phyloP scores from a whole-genome alignment of 2,113 vertebrate genomes.

The Chionomys nivalis region DNA sequence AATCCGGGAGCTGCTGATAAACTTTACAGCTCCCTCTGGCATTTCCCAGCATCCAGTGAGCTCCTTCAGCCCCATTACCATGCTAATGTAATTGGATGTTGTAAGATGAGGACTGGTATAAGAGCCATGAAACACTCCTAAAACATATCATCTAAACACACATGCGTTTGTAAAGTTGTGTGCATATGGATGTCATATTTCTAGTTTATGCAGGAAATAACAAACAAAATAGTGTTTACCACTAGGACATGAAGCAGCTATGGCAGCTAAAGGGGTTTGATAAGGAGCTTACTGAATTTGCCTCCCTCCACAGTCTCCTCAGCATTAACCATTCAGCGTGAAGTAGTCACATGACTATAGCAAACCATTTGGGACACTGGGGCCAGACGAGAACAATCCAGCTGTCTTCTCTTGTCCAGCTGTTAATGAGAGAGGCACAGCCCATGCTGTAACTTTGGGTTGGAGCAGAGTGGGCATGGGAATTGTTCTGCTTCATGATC shows the following conservation, averaged over 20 bases:
- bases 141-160: neutral
- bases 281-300: neutral
- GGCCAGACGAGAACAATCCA: neutral
- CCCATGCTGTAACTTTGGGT: neutral
- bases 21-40: neutral
- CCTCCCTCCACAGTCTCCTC: neutral
- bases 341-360: neutral
- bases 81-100: neutral
- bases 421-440: too few species aligned
- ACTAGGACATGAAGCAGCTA: neutral
- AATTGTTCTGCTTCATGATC: neutral
- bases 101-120: neutral
- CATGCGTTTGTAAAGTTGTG: neutral
- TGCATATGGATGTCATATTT: neutral
- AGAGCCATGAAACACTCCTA: neutral
- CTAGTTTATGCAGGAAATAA: neutral
- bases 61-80: neutral
- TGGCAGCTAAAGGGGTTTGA: neutral
- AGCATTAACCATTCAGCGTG: neutral
- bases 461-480: neutral
- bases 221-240: neutral
- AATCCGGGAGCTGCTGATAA: neutral
- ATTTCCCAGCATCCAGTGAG: neutral
- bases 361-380: neutral
- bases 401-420: neutral